phyloP scores from a whole-genome alignment of 1,140 invertebrate species.

The Polyergus mexicanus region DNA sequence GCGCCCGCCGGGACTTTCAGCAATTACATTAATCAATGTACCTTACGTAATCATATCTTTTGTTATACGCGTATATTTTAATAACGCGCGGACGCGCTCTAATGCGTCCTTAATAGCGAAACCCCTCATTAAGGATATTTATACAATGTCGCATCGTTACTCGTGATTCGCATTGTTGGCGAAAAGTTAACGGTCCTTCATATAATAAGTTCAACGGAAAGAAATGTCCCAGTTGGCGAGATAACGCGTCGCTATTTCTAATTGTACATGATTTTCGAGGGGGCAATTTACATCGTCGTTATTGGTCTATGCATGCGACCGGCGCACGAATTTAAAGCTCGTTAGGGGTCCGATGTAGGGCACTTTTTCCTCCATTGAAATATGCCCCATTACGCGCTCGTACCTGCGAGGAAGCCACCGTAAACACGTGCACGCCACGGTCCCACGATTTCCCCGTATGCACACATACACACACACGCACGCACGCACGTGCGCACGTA shows the following conservation, averaged over 20 bases:
- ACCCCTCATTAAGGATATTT: neutral
- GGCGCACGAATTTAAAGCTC: constrained; percentile 46
- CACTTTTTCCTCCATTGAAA: constrained; percentile 51
- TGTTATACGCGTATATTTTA: constrained; percentile 39
- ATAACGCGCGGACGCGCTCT: constrained; percentile 18
- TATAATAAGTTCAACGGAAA: neutral
- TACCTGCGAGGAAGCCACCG: constrained; percentile 57
- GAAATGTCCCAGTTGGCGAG: neutral
- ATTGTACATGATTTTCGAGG: neutral
- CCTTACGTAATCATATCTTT: constrained; percentile 62
- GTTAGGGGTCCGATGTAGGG: constrained; percentile 39
- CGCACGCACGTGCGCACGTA: neutral
- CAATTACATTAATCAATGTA: constrained; percentile 72
- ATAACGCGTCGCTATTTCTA: neutral
- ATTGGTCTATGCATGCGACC: neutral
- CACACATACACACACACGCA: neutral
- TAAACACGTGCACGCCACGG: constrained; percentile 48
- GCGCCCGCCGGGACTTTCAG: constrained; percentile 63
- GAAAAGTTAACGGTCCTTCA: constrained; percentile 1
- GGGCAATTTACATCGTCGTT: constrained; percentile 13
- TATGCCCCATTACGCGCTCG: constrained; percentile 40
- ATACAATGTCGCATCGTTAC: neutral
- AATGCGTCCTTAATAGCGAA: constrained; percentile 12
- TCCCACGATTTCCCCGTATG: constrained; percentile 52
- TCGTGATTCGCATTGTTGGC: neutral